A percentile compares a stretch with the other conserved stretches of the same genome.
Conservation (phyloP, 2,797 vertebrate species). For the Dromococcyx pavoninus region DNA sequence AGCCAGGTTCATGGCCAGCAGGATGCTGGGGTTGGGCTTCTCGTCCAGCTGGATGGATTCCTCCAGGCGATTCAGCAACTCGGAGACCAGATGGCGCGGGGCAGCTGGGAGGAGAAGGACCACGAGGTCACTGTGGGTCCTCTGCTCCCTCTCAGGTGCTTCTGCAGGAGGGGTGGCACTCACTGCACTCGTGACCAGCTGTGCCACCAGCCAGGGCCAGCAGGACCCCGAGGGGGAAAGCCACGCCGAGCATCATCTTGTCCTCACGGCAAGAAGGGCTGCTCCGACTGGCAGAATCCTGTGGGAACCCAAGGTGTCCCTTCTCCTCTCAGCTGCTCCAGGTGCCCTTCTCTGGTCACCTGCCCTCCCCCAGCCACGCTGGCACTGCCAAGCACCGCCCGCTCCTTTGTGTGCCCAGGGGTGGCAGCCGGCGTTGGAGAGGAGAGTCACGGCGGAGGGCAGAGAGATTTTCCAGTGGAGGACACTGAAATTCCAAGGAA, state of each 20-base stretch:
- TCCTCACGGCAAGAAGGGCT: not conserved
- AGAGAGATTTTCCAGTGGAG: not conserved
- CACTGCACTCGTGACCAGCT: not conserved
- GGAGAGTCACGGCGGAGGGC: not conserved
- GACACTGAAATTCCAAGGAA: not conserved
- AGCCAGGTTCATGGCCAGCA: slow-evolving; percentile 75
- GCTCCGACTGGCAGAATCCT: rapidly evolving
- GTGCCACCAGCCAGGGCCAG: not conserved
- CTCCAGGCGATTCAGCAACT: slow-evolving; percentile 49
- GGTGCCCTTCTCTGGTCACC: rapidly evolving
- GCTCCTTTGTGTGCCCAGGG: not conserved
- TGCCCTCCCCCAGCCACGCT: rapidly evolving
- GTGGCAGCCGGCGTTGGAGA: rapidly evolving
- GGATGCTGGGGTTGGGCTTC: slow-evolving; percentile 65
- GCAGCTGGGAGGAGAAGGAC: slow-evolving; percentile 42
- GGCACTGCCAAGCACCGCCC: rapidly evolving
- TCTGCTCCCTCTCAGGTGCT: rapidly evolving
- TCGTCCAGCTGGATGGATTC: rapidly evolving
- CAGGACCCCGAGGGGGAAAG: not conserved
- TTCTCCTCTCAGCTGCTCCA: not conserved
- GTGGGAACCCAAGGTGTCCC: rapidly evolving
- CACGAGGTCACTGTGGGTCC: rapidly evolving
- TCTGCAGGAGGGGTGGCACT: not conserved
- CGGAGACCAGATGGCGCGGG: rapidly evolving
- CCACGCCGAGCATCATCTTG: not conserved